Conservation (phyloP, 2,113 vertebrate genomes). For the Myrmecobius fasciatus region DNA sequence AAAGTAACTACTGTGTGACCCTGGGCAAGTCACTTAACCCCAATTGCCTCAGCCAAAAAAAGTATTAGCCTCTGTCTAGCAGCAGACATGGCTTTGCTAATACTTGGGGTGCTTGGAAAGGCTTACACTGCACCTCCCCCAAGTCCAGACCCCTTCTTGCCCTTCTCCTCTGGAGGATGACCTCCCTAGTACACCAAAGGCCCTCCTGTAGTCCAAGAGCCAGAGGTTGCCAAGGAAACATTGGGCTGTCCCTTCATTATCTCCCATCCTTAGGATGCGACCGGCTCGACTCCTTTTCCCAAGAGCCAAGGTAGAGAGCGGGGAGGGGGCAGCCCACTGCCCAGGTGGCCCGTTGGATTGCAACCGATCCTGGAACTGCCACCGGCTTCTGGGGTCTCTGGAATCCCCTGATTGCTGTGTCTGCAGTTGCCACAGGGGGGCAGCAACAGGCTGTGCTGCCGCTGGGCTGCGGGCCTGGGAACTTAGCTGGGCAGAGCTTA, state of each 20-base stretch:
- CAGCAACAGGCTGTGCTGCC: slow-evolving; percentile 39
- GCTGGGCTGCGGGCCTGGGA: too few species aligned
- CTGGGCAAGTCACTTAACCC: too few species aligned
- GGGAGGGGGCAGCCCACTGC: not conserved
- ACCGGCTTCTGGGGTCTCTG: not conserved
- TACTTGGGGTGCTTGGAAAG: not conserved
- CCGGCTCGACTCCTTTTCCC: accelerated
- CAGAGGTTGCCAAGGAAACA: not conserved
- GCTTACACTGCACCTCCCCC: not conserved
- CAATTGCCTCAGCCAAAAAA: too few species aligned
- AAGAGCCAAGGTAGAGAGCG: not conserved
- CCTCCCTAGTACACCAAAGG: slow-evolving; percentile 26
- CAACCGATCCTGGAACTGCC: too few species aligned
- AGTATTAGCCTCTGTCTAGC: too few species aligned
- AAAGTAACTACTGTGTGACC: too few species aligned
- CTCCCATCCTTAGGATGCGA: too few species aligned
- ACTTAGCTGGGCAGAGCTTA: too few species aligned
- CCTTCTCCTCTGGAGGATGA: not conserved
- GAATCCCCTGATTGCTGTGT: not conserved
- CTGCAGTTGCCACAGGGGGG: slow-evolving; percentile 59
- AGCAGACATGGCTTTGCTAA: not conserved
- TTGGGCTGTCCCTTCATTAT: not conserved
- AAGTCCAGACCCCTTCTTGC: not conserved
- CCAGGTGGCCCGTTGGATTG: too few species aligned
- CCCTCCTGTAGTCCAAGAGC: not conserved